phyloP scores from a whole-genome alignment of 2,888 invertebrate genomes.

The Dascillus cervinus region DNA sequence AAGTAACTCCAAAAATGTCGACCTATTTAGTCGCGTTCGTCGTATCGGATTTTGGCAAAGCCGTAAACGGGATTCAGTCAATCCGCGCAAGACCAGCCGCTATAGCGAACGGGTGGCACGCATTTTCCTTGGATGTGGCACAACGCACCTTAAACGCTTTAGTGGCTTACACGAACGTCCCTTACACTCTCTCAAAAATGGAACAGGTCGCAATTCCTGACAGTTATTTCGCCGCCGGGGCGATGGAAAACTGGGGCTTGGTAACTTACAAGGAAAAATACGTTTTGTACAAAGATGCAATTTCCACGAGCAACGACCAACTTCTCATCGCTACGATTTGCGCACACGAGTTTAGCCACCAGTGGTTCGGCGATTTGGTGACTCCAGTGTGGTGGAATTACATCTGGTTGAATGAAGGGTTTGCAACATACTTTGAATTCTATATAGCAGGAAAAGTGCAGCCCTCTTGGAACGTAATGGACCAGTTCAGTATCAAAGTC shows the following conservation, averaged over 20 bases:
- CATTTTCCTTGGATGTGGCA: no score
- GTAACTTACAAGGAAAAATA: conserved; percentile 49
- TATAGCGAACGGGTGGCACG: no score
- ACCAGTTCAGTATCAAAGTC: conserved; percentile 6
- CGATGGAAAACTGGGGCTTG: no score
- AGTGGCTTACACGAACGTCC: no score
- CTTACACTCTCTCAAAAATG: no score
- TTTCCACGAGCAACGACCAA: conserved; percentile 40
- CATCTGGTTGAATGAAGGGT: conserved; percentile 62
- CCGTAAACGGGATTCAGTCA: not conserved
- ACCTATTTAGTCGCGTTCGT: not conserved
- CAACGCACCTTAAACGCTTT: no score
- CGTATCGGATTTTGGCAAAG: not conserved
- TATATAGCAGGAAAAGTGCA: conserved; percentile 33
- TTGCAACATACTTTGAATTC: conserved; percentile 53
- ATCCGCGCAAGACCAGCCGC: not conserved
- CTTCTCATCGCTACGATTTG: conserved; percentile 45
- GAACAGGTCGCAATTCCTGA: conserved; percentile 6
- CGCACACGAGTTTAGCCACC: conserved; percentile 62
- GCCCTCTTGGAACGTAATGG: conserved; percentile 9
- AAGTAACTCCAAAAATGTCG: not conserved
- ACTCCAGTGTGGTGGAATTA: conserved; percentile 58
- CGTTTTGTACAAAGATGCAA: conserved; percentile 45
- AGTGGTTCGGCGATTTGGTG: conserved; percentile 63
- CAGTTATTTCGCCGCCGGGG: conserved; percentile 3